Conservation (phyloP, 2,113 vertebrate genomes). For the Monarcha castaneiventris region DNA sequence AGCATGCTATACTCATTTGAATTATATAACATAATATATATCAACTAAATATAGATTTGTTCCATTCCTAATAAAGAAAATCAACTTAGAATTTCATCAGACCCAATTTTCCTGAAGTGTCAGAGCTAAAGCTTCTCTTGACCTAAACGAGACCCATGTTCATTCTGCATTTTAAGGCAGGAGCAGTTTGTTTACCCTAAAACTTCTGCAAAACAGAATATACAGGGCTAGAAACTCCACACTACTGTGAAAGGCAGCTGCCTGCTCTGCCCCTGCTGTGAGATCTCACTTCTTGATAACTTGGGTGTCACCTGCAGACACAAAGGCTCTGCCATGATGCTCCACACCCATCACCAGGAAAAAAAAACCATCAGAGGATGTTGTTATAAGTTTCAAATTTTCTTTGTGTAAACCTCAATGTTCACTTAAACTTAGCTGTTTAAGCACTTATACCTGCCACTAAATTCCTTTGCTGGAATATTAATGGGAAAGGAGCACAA, state of each 20-base stretch:
- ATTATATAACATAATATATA: background rate
- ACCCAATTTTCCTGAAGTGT: background rate
- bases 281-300: background rate
- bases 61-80: background rate
- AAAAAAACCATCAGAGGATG: background rate
- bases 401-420: background rate
- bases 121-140: background rate
- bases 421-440: background rate
- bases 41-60: constrained; percentile 14
- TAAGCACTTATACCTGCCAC: background rate
- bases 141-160: background rate
- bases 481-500: background rate
- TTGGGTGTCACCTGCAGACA: background rate
- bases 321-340: background rate
- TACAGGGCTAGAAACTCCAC: background rate
- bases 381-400: background rate
- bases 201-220: background rate
- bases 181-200: background rate
- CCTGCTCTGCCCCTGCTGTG: background rate
- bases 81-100: background rate
- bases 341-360: background rate
- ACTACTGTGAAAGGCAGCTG: background rate
- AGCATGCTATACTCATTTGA: background rate
- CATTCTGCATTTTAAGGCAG: background rate
- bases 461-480: constrained; percentile 16